These are phyloP conservation scores for Clarias batrachus DNA, from an alignment of 2,113 vertebrate species.

Conservation along the genomic window DNA sequence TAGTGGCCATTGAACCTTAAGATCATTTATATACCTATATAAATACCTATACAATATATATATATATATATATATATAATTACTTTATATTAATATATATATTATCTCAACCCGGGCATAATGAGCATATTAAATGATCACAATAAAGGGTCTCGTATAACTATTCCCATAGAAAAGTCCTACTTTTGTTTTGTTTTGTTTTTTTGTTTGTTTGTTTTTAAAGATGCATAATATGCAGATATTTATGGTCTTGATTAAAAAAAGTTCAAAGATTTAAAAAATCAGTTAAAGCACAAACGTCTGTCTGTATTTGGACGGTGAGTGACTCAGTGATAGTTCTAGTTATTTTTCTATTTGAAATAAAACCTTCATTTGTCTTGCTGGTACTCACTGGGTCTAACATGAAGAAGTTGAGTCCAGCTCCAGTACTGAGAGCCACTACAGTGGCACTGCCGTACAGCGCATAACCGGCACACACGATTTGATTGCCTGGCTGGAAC, in stretches of 20 bases:
- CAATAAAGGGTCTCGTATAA: not conserved
- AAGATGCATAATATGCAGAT: not conserved
- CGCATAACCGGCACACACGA: slow-evolving; percentile 92
- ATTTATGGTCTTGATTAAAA: not conserved
- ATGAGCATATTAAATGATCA: not conserved
- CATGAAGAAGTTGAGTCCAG: slow-evolving; percentile 94
- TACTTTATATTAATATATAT: too few species aligned
- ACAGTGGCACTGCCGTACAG: slow-evolving; percentile 92
- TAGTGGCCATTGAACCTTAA: not conserved
- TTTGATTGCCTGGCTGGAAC: slow-evolving; percentile 82
- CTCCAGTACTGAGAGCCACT: slow-evolving; percentile 89
- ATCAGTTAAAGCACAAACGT: not conserved
- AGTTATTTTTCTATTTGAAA: not conserved
- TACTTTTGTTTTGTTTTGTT: not conserved
- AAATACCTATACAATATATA: too few species aligned
- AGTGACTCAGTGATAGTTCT: not conserved
- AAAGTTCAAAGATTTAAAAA: not conserved
- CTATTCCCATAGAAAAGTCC: not conserved
- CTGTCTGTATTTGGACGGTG: not conserved
- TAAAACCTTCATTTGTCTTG: not conserved
- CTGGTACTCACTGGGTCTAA: slow-evolving; percentile 84
- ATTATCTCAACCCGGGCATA: not conserved
- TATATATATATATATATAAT: too few species aligned
- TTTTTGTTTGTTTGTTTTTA: not conserved
- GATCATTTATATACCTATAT: not conserved